phyloP scores from a whole-genome alignment of 64 coral and sea anemone species.

The Pocillopora damicornis region DNA sequence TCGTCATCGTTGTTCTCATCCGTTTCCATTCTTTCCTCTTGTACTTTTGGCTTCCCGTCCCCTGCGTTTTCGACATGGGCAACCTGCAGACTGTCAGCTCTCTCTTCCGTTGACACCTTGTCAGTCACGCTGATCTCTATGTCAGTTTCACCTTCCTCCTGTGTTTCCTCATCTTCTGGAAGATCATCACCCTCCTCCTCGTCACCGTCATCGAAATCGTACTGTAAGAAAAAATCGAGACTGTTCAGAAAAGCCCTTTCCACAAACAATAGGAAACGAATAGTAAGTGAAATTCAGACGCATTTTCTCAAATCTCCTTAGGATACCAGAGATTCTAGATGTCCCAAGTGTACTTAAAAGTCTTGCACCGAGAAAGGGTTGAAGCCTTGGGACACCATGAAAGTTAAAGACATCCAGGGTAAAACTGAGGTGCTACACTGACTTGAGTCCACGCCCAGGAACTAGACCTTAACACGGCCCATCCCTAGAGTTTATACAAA shows the following conservation, averaged over 20 bases:
- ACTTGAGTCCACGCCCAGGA: too few relatives aligned
- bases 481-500: too few relatives aligned
- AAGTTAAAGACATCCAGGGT: too few relatives aligned
- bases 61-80: not conserved
- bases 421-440: too few relatives aligned
- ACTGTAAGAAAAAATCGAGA: not conserved
- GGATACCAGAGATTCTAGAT: too few relatives aligned
- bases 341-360: too few relatives aligned
- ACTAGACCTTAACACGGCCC: too few relatives aligned
- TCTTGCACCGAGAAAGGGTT: too few relatives aligned
- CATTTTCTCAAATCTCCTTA: too few relatives aligned
- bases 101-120: conserved; percentile 7
- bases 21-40: not conserved
- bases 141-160: conserved; percentile 49
- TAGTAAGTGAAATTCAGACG: not conserved
- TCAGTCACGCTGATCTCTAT: not conserved
- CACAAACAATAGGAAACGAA: not conserved
- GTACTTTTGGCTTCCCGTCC: conserved; percentile 1
- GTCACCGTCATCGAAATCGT: conserved; percentile 30
- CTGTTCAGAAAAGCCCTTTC: not conserved
- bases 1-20: not conserved
- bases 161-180: conserved; percentile 33
- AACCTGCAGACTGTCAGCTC: not conserved
- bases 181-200: conserved; percentile 48
- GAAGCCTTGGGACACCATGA: too few relatives aligned